A percentile compares a stretch with the other conserved stretches of the same genome.
phyloP scores from a whole-genome alignment of 1,140 invertebrate genomes.

The Ladona fulva region DNA sequence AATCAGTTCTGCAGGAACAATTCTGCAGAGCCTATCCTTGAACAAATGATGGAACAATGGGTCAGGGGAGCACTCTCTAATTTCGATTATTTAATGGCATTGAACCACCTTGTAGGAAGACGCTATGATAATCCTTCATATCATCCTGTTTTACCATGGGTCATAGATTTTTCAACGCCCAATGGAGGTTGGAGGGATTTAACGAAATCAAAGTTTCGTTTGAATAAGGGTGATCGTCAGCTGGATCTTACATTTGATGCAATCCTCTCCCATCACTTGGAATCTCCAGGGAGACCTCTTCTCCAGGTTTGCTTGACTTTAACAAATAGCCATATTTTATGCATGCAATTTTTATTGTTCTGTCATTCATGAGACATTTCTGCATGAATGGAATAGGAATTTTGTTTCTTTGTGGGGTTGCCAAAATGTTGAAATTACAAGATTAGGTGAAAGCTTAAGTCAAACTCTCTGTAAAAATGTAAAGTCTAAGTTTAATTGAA shows the following conservation, averaged over 20 bases:
- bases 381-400: too few species aligned
- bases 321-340: too few species aligned
- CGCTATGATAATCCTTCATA: slow-evolving; percentile 75
- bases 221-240: slow-evolving; percentile 94
- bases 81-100: slow-evolving; percentile 81
- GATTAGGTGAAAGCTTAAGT: too few species aligned
- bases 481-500: too few species aligned
- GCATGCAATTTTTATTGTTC: too few species aligned
- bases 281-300: neutral
- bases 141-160: slow-evolving; percentile 95
- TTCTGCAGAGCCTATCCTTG: slow-evolving; percentile 13
- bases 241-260: slow-evolving; percentile 81
- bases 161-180: slow-evolving; percentile 80
- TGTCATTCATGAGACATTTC: too few species aligned
- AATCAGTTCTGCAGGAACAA: neutral
- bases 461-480: too few species aligned
- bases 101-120: slow-evolving; percentile 76
- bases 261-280: neutral
- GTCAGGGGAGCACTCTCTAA: slow-evolving; percentile 75
- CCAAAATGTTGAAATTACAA: too few species aligned
- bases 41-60: slow-evolving; percentile 51
- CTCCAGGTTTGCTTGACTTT: neutral
- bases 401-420: too few species aligned
- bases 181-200: slow-evolving; percentile 82
- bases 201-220: slow-evolving; percentile 86